Base-by-base conservation (phyloP, 2,797 vertebrate species). In the Synanceia verrucosa region DNA sequence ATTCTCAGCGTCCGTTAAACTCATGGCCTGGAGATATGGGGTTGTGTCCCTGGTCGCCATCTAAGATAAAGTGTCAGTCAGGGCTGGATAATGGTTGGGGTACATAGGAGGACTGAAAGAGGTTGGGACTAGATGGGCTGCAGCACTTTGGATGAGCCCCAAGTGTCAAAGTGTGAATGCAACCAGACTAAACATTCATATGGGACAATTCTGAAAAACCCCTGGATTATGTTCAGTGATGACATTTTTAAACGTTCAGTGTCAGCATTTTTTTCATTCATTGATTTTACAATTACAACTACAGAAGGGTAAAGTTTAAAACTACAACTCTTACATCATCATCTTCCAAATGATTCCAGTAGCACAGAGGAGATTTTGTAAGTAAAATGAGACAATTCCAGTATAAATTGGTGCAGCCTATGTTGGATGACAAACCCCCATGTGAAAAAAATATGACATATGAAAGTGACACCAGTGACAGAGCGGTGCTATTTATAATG, bases 171-270 rank as follows among this genome's bases (percentile, higher is more conserved):
- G 56, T 64, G 47, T 65, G 67, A 70, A 56, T 29, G 47, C 36
- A 72, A 61, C 71, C 57, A 76, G 65, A 80, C 78, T 80, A 75
- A 80, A 80, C 78, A 80, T 71, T 63, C 37, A 41, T 48, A 48
- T 60, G 43, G 46, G 46, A 68, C 43, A 59, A 19, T 46, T 34
- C 41, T 48, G 57, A 6, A 53, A 65, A 81, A 43, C 18, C 23
- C n/a, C 65, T 81, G 73, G 66, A 71, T 68, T 60, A 36, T 69
- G 70, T 75, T 80, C 28, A 67, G 23, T 10, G 21, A 69, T 29
- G 64, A 61, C 52, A 59, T 51, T 66, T 76, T 70, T 58, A 24
- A 67, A 61, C 6, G 1, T 29, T 55, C 51, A 63, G 16, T 60
- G 53, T 41, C 55, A 47, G 26, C 18, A 1, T 21, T 56, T 64